phyloP scores from a whole-genome alignment of 2,888 invertebrate genomes.

The Labia minor region DNA sequence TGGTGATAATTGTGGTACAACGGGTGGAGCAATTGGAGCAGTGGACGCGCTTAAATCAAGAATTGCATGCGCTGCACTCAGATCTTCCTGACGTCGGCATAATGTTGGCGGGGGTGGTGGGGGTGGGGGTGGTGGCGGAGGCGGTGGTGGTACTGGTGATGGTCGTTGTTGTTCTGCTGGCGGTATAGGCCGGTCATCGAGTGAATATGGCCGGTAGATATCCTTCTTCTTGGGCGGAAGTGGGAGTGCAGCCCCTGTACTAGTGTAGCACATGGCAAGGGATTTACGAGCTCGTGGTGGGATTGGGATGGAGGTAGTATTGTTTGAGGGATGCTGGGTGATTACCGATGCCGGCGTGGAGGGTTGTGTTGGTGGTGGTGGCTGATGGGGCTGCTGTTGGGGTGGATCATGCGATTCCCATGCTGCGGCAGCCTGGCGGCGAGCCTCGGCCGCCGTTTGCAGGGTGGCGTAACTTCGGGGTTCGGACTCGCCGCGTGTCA shows the following conservation, averaged over 20 bases:
- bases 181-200: conserved; percentile 51
- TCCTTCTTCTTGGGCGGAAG: conserved; percentile 85
- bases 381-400: conserved; percentile 23
- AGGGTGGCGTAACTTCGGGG: conserved; percentile 46
- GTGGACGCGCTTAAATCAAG: conserved; percentile 80
- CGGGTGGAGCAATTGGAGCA: conserved; percentile 28
- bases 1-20: conserved; percentile 29
- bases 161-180: conserved; percentile 28
- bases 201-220: conserved; percentile 78
- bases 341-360: conserved; percentile 20
- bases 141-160: conserved; percentile 28
- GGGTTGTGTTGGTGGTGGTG: conserved; percentile 27
- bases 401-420: conserved; percentile 31
- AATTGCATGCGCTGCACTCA: conserved; percentile 80
- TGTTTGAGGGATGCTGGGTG: conserved; percentile 23
- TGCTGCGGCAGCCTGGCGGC: conserved; percentile 27
- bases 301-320: conserved; percentile 22
- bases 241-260: conserved; percentile 63
- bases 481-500: conserved; percentile 26
- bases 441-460: conserved; percentile 42
- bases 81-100: conserved; percentile 59
- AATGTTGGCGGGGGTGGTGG: conserved; percentile 37
- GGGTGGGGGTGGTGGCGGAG: conserved; percentile 27
- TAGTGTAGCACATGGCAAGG: conserved; percentile 72
- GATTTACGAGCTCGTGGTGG: conserved; percentile 51